Evolutionary conservation across 2,888 invertebrate genomes (phyloP), one percentile per base, ranked within the genome.

Genomic region (Nezara viridula): DNA sequence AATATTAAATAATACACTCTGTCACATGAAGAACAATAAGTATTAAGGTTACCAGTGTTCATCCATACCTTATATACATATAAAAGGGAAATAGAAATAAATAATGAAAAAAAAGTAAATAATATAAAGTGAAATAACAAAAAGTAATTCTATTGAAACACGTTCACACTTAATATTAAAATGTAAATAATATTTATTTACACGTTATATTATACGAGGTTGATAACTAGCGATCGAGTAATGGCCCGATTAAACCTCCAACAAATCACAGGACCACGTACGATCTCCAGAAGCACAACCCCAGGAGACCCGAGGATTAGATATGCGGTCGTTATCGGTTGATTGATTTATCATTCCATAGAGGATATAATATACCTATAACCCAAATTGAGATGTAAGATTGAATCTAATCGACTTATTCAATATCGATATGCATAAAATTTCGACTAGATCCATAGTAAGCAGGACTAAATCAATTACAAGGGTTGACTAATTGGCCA

Each of bases 351-450:
- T 44, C 40, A 47, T 81, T 81, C 81, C 81, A 73, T 19, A 37
- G 66, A 37, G 66, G 44, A 44, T 40, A 81, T 81, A 81, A 81
- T 81, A 81, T 47, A 47, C 40, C 40, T 81, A 44, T 81, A 81
- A 9, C n/a, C 44, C n/a, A 81, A 81, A 81, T 81, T 81, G 81
- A 81, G 44, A 81, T 44, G 44, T 81, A 47, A 81, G 81, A 81
- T 81, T 81, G 81, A 81, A 81, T 81, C 81, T 81, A 81, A 81
- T 81, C 81, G 81, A 40, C 81, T 47, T 81, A 81, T 81, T 81
- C 81, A 81, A 81, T 81, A 81, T 32, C 40, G 55, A 86, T 86
- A 27, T 86, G 55, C 86, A 86, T 86, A 86, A 86, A 86, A 55
- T 55, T 60, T 86, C 52, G 52, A 37, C 27, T 86, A 55, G 32